Evolutionary conservation across 2,888 invertebrate genomes (phyloP).

Genomic region (Sclerodermus sp.): DNA sequence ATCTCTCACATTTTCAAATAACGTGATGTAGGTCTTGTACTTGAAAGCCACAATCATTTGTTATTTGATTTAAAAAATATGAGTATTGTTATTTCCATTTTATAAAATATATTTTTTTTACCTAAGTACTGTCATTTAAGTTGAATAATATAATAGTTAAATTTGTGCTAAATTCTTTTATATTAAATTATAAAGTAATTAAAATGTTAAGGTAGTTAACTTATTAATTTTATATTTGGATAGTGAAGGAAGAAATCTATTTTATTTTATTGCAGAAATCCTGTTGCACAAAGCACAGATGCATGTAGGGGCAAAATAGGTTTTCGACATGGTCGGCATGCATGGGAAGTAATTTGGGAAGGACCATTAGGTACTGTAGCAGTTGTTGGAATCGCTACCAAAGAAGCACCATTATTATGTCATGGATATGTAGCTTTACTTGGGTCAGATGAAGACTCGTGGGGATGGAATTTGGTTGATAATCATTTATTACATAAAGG

Average conservation of each 20-base stretch:
- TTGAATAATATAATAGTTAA: no score
- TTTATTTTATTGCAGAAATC: slow-evolving; percentile 68
- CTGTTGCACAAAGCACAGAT: slow-evolving; percentile 98
- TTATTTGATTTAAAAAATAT: no score
- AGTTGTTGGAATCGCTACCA: slow-evolving; percentile 93
- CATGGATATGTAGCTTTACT: slow-evolving; percentile 94
- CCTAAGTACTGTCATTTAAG: no score
- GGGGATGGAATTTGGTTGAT: slow-evolving; percentile 99
- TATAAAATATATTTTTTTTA: no score
- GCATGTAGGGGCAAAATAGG: slow-evolving; percentile 89
- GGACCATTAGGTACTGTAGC: slow-evolving; percentile 98
- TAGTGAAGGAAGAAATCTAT: background rate
- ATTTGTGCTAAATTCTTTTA: no score
- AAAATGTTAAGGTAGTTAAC: no score
- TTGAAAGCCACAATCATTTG: no score
- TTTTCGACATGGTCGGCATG: slow-evolving; percentile 88
- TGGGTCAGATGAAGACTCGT: slow-evolving; percentile 95
- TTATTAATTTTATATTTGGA: background rate
- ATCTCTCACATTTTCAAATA: no score
- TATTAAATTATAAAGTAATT: no score
- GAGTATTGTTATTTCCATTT: no score
- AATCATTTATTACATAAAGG: slow-evolving; percentile 96
- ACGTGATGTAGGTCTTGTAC: no score
- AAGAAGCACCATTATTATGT: slow-evolving; percentile 90
- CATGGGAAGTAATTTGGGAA: slow-evolving; percentile 99